These are phyloP conservation scores for Ellobius talpinus DNA, from an alignment of 2,113 vertebrate species.

Conservation along the genomic window DNA sequence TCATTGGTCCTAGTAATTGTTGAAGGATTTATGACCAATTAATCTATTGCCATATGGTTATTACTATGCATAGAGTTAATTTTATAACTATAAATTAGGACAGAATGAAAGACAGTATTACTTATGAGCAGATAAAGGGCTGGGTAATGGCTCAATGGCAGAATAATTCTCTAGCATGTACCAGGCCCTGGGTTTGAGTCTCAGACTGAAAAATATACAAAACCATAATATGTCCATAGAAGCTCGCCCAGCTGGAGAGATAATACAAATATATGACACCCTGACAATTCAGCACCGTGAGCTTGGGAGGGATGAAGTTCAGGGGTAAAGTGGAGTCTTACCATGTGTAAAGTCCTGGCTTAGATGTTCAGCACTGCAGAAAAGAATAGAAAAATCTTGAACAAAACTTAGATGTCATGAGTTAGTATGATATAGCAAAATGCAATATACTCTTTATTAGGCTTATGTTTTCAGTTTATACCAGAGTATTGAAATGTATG, in stretches of 20 bases:
- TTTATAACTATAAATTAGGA: not conserved
- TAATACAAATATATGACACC: not conserved
- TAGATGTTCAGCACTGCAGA: not conserved
- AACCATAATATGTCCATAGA: not conserved
- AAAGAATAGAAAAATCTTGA: not conserved
- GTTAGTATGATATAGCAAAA: not conserved
- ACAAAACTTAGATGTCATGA: not conserved
- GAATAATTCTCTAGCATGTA: not conserved
- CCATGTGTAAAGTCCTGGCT: not conserved
- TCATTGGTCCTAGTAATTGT: not conserved
- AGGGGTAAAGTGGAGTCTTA: not conserved
- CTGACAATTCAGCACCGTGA: not conserved
- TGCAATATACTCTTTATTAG: slow-evolving; percentile 31
- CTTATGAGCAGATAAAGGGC: not conserved
- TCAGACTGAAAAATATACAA: not conserved
- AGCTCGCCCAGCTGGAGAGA: not conserved
- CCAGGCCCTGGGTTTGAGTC: not conserved
- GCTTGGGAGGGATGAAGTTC: not conserved
- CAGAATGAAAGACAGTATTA: not conserved
- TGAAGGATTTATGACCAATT: not conserved
- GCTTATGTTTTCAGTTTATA: not conserved
- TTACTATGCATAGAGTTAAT: not conserved
- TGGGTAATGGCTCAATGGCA: not conserved
- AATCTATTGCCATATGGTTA: not conserved
- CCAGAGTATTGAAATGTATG: not conserved